phyloP scores from a whole-genome alignment of 2,888 invertebrate species.

The Platypus cylindrus region DNA sequence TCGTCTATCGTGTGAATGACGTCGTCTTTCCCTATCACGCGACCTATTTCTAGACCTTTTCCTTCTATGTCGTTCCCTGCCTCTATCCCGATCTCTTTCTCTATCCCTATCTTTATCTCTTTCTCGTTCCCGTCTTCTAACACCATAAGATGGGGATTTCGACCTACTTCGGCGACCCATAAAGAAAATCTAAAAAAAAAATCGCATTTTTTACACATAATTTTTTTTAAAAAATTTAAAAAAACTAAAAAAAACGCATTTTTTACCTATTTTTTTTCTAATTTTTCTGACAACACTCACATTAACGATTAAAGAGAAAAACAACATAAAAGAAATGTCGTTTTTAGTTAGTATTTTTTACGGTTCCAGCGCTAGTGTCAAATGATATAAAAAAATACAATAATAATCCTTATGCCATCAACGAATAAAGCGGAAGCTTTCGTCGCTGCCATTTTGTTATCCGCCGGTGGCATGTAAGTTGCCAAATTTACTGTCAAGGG shows the following conservation, averaged over 20 bases:
- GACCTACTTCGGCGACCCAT: slow-evolving; percentile 44
- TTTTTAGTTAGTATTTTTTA: slow-evolving; percentile 33
- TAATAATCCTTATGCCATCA: slow-evolving; percentile 13
- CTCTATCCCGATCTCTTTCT: slow-evolving; percentile 37
- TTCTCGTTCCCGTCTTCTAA: slow-evolving; percentile 41
- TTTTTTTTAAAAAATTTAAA: slow-evolving; percentile 12
- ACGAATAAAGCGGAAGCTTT: slow-evolving; percentile 16
- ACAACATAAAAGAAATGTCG: slow-evolving; percentile 25
- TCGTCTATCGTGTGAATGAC: slow-evolving; percentile 34
- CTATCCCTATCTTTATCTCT: slow-evolving; percentile 39
- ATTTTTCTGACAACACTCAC: slow-evolving; percentile 20
- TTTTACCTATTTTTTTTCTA: slow-evolving; percentile 20
- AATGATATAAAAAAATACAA: slow-evolving; percentile 14
- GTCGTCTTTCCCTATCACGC: slow-evolving; percentile 34
- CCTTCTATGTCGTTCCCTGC: slow-evolving; percentile 35
- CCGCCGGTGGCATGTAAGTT: no score
- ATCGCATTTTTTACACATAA: slow-evolving; percentile 17
- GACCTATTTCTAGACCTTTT: slow-evolving; percentile 34
- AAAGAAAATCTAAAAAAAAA: slow-evolving; percentile 14
- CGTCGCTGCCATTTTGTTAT: slow-evolving; percentile 7
- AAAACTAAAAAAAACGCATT: slow-evolving; percentile 11
- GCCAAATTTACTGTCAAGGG: no score
- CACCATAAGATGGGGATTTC: slow-evolving; percentile 25
- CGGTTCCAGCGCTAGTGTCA: slow-evolving; percentile 30
- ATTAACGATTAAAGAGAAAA: slow-evolving; percentile 24